Conservation (phyloP, 53 echinoderm and acorn worm species). For the Astropecten irregularis region DNA sequence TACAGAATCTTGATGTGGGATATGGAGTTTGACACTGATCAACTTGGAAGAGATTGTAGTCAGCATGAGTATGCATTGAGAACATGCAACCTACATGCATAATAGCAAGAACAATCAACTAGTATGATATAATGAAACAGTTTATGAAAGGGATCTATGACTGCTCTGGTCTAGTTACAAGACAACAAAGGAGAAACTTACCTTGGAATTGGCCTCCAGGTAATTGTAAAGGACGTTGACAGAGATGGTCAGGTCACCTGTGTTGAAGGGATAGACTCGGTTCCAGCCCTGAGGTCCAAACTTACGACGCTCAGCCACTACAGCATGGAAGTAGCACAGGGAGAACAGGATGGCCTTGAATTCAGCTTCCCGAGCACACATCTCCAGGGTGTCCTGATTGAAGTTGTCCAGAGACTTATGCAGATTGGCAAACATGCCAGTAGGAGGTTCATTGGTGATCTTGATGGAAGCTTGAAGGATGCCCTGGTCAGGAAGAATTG, state of each 20-base stretch:
- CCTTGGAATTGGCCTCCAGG: constrained; percentile 97
- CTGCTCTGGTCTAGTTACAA: too few relatives aligned
- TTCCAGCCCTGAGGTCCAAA: constrained; percentile 99
- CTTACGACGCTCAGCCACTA: constrained; percentile 95
- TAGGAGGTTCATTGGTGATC: constrained; percentile 99
- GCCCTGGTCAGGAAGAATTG: constrained; percentile 2
- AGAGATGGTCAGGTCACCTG: constrained; percentile 97
- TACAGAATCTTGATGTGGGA: too few relatives aligned
- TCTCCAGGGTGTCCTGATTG: constrained; percentile 97
- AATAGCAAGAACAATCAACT: too few relatives aligned
- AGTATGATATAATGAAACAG: too few relatives aligned
- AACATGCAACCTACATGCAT: too few relatives aligned
- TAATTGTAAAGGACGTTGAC: constrained; percentile 98
- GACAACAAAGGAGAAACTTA: too few relatives aligned
- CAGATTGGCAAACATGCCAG: constrained; percentile 98
- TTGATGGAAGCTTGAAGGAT: constrained; percentile 97
- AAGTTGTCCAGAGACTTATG: constrained; percentile 97
- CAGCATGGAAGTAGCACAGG: constrained; percentile 98
- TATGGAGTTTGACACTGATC: too few relatives aligned
- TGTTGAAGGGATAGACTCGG: constrained; percentile 95
- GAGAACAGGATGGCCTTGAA: constrained; percentile 97
- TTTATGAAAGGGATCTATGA: too few relatives aligned
- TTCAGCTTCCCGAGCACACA: constrained; percentile 98
- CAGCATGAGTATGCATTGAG: too few relatives aligned
- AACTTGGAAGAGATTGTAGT: too few relatives aligned